Evolutionary conservation across 2,888 invertebrate genomes (phyloP).

Genomic region (Adelphocoris suturalis): DNA sequence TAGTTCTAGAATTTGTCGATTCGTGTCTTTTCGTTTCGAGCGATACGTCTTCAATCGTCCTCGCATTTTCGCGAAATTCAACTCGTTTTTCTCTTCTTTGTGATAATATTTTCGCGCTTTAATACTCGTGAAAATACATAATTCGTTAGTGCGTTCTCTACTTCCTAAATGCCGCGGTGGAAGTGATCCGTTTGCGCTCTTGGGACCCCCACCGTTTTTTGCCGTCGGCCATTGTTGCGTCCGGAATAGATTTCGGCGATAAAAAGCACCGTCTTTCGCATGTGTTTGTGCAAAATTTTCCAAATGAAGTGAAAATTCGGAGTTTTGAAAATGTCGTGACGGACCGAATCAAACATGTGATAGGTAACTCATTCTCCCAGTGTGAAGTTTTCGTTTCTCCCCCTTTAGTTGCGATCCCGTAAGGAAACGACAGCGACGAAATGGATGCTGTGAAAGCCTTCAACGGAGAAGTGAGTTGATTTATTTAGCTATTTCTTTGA

Average conservation of each 20-base stretch:
- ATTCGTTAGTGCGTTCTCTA: background rate
- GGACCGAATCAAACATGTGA: background rate
- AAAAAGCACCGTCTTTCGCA: background rate
- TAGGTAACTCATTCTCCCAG: background rate
- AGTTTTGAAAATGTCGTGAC: constrained; percentile 21
- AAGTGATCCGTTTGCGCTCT: background rate
- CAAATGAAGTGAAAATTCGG: constrained; percentile 6
- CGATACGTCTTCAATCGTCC: too few species aligned
- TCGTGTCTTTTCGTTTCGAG: background rate
- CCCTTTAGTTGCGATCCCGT: background rate
- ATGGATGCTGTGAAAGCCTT: constrained; percentile 93
- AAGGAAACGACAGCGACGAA: constrained; percentile 76
- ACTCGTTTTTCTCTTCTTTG: background rate
- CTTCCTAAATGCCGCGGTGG: background rate
- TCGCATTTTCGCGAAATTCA: too few species aligned
- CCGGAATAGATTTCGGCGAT: background rate
- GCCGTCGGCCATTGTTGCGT: constrained; percentile 57
- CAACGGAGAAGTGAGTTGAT: constrained; percentile 88
- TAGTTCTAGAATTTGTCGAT: background rate
- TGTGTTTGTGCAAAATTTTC: background rate
- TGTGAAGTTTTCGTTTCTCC: background rate
- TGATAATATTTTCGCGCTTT: background rate
- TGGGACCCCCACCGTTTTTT: constrained; percentile 22
- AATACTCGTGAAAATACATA: background rate
- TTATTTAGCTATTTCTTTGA: background rate